Base-by-base conservation (phyloP, 2,797 vertebrate genomes). In the Cynopterus sphinx region DNA sequence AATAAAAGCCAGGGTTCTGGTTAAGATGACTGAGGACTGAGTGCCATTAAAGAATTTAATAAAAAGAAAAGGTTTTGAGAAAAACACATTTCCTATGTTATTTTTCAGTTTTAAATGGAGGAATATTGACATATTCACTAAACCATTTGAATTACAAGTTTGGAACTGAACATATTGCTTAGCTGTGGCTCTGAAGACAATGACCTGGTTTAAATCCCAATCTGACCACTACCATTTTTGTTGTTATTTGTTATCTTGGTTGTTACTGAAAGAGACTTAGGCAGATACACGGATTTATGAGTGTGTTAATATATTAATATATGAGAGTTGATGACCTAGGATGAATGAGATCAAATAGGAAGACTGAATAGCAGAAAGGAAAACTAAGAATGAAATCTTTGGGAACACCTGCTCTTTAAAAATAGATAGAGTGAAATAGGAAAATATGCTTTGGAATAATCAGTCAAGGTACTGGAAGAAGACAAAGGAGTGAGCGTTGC, bases 101-200 rank as follows among this genome's bases (percentile, higher is more conserved):
- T 61, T 81, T 85, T 84, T 79, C 24, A 67, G 36, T 86, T 57
- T 57, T 89, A 24, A 94, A 33, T 63, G 3, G 9, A 49, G 13
- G 5, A 71, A 10, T 4, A 33, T 41, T 65, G 33, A 53, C 51
- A 19, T 13, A 57, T 8, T 33, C 41, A 70, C 26, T 4, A 70
- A 86, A 49, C 9, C 9, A 59, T 55, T 26, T 75, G 36, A 81
- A 71, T 71, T 46, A n/a, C 15, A 86, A 12, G 12, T 78, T 31
- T 87, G 55, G 59, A 71, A 26, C 1, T 6, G 16, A 57, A 6
- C 4, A 22, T 81, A 22, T 3, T 6, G 19, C 57, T 94, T 43
- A 46, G 5, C 41, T 53, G 4, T 79, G 21, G 15, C 51, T 79
- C 36, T 49, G 19, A 36, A 74, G 6, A 33, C 15, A 33, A 8